Base-by-base conservation (phyloP, 2,113 vertebrate genomes). In the Anolis carolinensis region DNA sequence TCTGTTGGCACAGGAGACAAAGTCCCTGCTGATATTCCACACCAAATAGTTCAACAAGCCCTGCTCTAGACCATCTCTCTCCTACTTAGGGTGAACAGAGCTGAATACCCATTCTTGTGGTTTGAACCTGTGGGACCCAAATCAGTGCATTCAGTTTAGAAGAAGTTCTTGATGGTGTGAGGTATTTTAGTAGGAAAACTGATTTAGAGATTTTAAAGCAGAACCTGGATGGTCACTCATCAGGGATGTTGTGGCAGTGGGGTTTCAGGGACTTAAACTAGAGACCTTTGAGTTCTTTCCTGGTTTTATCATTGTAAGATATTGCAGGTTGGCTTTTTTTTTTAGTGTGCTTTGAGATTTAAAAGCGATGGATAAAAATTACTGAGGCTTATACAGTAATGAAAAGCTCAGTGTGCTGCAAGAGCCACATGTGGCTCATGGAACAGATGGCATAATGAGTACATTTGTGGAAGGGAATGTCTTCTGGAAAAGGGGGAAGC, bases 401-500 rank as follows among this genome's bases (percentile, higher is more conserved):
- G 68, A 72, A 70, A 30, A 90, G n/a, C 16, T 74, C 48, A 68
- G 0, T 91, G 44, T 89, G n/a, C 44, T 88, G 4, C 85, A 39
- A 68, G 63, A 89, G 77, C 78, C 88, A 81, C 59, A 81, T 75
- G 78, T 78, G 65, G 75, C 65, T 85, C 75, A 76, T 65, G 36
- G 83, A 79, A 75, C 62, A 75, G 13, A 52, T 75, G n/a, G 83
- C 34, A 30, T 18, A 84, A 79, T 30, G 52, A 83, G 27, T 75
- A 67, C 36, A 63, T 93, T 93, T 88, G 83, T 91, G 52, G 85
- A 79, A 48, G 36, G 88, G 86, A 89, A 79, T 81, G 78, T 86
- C 84, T 93, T 84, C 89, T 86, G 93, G 80, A 85, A 86, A 91
- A 76, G 89, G 89, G 87, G 36, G 11, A 39, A 67, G 11, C 59